These are phyloP conservation scores for Simalia tracyae DNA, from an alignment of 2,797 vertebrate genomes.

Conservation along the genomic window DNA sequence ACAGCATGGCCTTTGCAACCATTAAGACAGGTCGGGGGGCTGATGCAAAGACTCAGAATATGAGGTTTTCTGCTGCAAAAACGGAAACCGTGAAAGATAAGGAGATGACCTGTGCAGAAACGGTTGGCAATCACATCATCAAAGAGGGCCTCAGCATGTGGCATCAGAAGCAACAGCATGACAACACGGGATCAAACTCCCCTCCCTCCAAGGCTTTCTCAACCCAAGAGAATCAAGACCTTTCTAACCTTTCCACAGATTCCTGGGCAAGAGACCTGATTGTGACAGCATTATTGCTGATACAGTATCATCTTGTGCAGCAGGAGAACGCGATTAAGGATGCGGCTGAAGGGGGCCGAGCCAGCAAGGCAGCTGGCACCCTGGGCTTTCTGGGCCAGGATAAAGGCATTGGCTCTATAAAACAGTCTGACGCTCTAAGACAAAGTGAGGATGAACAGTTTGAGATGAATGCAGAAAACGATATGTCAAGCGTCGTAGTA, in stretches of 20 bases:
- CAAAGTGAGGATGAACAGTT: slow-evolving; percentile 18
- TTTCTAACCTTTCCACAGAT: slow-evolving; percentile 37
- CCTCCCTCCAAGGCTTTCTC: neutral
- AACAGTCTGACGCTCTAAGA: slow-evolving; percentile 15
- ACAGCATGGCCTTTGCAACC: slow-evolving; percentile 38
- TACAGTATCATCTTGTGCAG: slow-evolving; percentile 59
- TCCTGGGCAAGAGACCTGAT: slow-evolving; percentile 62
- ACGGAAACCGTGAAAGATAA: slow-evolving; percentile 51
- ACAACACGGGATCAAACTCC: slow-evolving; percentile 11
- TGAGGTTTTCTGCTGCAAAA: slow-evolving; percentile 56
- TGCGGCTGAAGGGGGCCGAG: neutral
- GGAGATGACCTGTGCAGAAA: slow-evolving; percentile 48
- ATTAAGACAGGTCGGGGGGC: slow-evolving; percentile 38
- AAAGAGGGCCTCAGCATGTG: slow-evolving; percentile 62
- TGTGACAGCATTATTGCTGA: slow-evolving; percentile 51
- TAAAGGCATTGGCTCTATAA: neutral
- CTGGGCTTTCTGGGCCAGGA: slow-evolving; percentile 21
- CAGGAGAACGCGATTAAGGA: slow-evolving; percentile 42
- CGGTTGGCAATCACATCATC: slow-evolving; percentile 61
- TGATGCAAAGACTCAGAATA: slow-evolving; percentile 41
- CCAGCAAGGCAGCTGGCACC: slow-evolving; percentile 21
- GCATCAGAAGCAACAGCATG: slow-evolving; percentile 54
- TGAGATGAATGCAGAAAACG: slow-evolving; percentile 8
- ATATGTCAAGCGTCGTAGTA: neutral
- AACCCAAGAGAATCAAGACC: slow-evolving; percentile 36